Evolutionary conservation across 2,888 invertebrate species (phyloP), one percentile per base, ranked within the genome.

Genomic region (Lampropteryx suffumata): DNA sequence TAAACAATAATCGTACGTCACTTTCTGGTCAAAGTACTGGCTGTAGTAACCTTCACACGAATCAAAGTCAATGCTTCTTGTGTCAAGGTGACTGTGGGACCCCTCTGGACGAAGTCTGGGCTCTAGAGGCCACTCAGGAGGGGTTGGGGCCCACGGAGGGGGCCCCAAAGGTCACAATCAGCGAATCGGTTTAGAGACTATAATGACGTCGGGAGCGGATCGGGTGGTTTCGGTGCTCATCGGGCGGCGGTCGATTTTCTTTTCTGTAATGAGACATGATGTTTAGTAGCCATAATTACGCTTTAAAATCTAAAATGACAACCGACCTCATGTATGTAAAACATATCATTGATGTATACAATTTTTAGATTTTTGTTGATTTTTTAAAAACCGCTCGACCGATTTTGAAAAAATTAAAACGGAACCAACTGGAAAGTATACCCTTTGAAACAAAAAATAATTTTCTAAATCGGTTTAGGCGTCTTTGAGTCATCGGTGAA

Each of bases 171-270:
- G 88, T 88, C 86, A 76, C 61, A 81, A 84, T 90, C 90, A 90
- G 90, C 89, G 87, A 90, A 89, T 79, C 84, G 88, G 89, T 52
- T 90, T 89, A 54, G 90, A 89, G 11, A 90, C 90, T 10, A 96
- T 96, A 75, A 97, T 96, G 69, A 97, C 97, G 82, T 97, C 97
- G 39, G 97, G 97, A 1, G 97, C 97, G 48, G 97, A 96, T 71
- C 96, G 95, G 50, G 96, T 96, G 48, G 96, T 96, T 76, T 96
- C 94, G 50, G 94, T 94, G 83, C 96, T 95, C 84, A 94, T 95
- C 35, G 95, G 95, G 40, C 94, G 88, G 32, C 92, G 89, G 35
- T 89, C 88, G 9, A 77, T 65, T 65, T 87, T 89, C 77, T 89
- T 90, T 67, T 78, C 90, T 90, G 85, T 62, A 65, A 71, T 11